Base-by-base conservation (phyloP, 1,140 invertebrate genomes). In the Diuraphis noxia region DNA sequence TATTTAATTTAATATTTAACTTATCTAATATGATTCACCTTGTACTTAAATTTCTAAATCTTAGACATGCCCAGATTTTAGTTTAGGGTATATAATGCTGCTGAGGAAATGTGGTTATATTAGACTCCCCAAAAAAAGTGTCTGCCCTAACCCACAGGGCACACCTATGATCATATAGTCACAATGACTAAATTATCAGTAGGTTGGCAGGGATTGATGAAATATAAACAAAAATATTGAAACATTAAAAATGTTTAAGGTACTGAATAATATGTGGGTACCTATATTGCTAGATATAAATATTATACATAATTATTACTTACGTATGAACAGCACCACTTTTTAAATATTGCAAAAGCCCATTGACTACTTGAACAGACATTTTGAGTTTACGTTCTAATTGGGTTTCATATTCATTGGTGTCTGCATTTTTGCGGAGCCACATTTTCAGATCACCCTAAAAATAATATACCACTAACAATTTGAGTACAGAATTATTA, bases 361-460 rank as follows among this genome's bases (percentile, higher is more conserved):
- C 89, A 82, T 91, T 91, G 63, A 91, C 41, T 38, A 91, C 89
- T 91, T 91, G 89, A 52, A 91, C 89, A 38, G 89, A 91, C 77
- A 91, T 91, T 91, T 91, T 91, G 30, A 91, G 77, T 82, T 91
- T 91, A 49, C 89, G 41, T 91, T 91, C 89, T 46, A 91, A 81
- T 49, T 91, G 89, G 25, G 89, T 91, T 91, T 91, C 89, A 40
- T 91, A 52, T 82, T 91, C 89, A 91, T 81, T 91, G 21, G 77
- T 52, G 34, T 91, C 89, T 36, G 77, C 34, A 25, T 91, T 43
- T 82, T 91, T 82, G 30, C 89, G 77, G 2, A 91, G 89, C 89
- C 89, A 91, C 30, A 79, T 34, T 91, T 91, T 91, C 52, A 91
- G 52, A 63, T 91, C 89, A 8, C 89, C 89, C 89, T 91, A 82